phyloP scores from a whole-genome alignment of 2,888 invertebrate genomes.

The Microctonus brassicae region DNA sequence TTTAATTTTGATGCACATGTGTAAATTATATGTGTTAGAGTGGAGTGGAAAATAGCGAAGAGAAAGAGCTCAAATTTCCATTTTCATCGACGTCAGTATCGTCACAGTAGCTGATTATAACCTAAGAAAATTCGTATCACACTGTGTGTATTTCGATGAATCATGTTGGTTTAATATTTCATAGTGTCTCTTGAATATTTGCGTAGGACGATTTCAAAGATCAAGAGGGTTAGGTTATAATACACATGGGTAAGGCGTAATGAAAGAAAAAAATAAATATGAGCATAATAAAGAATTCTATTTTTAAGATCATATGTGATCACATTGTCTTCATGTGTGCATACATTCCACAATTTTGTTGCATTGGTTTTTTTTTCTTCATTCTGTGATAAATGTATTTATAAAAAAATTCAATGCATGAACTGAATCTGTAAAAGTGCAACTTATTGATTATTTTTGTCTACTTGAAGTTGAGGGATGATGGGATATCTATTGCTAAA shows the following conservation, averaged over 20 bases:
- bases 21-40: no score
- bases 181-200: neutral
- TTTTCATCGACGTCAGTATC: neutral
- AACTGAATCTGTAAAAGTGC: no score
- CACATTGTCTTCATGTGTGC: neutral
- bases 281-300: neutral
- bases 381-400: no score
- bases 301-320: neutral
- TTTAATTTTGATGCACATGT: neutral
- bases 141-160: neutral
- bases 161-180: neutral
- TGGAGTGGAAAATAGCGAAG: neutral
- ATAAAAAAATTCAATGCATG: no score
- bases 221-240: neutral
- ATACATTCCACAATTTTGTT: neutral
- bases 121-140: neutral
- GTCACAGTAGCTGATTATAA: neutral
- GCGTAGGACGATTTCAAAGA: neutral
- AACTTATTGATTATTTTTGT: no score
- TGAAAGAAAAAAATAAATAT: neutral
- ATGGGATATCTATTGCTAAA: no score
- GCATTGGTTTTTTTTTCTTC: no score
- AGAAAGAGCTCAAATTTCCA: neutral
- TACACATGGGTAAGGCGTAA: neutral
- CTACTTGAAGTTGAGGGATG: no score